Base-by-base conservation (phyloP, 1,140 invertebrate genomes). In the Trichonephila inaurata region DNA sequence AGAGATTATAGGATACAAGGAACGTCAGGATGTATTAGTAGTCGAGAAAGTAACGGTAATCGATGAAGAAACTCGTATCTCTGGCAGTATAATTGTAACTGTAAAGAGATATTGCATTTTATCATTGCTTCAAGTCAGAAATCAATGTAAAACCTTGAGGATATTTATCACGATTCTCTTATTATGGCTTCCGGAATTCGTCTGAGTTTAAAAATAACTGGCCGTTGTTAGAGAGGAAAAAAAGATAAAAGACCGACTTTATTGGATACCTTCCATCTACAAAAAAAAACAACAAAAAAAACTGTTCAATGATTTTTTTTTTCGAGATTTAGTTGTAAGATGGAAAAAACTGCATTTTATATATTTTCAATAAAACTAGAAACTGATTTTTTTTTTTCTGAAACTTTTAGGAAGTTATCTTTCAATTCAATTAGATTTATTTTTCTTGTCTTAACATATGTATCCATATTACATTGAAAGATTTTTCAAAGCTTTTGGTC, bases 1-100 rank as follows among this genome's bases (percentile, higher is more conserved):
- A 28, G 60, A 88, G 60, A 64, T 88, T 88, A 88, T n/a, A 58
- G 86, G 86, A 88, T 64, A 88, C 86, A 64, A 88, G 86, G 86
- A 64, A 64, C 18, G 60, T 44, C 60, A 64, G 86, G 33, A 88
- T 64, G 60, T 88, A 88, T 88, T 88, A 88, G 60, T 24, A 64
- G 40, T 88, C 61, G 60, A n/a, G 40, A 88, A 64, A 61, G 83
- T 85, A 88, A 88, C 21, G 86, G 86, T 64, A 88, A 88, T 88
- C 86, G 86, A 88, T 88, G 62, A 64, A 88, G 86, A 88, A 88
- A 64, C 51, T 85, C 44, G 51, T 85, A 85, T 85, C 51, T 85
- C 33, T 85, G 44, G 58, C 83, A 85, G 83, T 85, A 85, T 85
- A 85, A 85, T 85, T 85, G 83, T 85, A 85, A 85, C 58, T 85